Conservation (phyloP, 2,888 invertebrate genomes). For the Plebejus anna region DNA sequence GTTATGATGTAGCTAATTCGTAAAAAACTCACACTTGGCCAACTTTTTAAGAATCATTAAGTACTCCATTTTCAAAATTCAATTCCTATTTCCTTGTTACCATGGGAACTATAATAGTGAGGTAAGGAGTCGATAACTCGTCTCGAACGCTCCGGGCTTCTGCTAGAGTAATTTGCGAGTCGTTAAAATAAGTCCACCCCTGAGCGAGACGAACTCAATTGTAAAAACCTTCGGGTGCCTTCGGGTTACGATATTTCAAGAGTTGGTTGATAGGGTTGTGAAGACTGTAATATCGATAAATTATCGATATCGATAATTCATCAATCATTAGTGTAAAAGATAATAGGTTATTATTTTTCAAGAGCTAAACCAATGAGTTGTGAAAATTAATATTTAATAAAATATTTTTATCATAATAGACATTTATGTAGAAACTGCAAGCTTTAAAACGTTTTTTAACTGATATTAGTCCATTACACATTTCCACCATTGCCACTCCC, state of each 20-base stretch:
- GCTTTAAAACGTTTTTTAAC: too few relatives aligned
- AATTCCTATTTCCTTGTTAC: background rate
- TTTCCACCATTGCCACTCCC: too few relatives aligned
- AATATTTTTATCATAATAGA: too few relatives aligned
- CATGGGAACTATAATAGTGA: background rate
- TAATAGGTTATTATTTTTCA: too few relatives aligned
- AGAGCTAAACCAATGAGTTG: too few relatives aligned
- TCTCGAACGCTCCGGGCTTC: background rate
- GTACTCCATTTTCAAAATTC: background rate
- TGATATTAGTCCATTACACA: too few relatives aligned
- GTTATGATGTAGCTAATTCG: too few relatives aligned
- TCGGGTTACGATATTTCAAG: slow-evolving; percentile 5
- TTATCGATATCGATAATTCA: background rate
- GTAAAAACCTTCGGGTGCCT: background rate
- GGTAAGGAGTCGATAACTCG: background rate
- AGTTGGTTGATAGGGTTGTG: background rate
- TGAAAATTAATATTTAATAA: too few relatives aligned
- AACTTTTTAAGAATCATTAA: background rate
- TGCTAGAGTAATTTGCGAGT: slow-evolving; percentile 9
- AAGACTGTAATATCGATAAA: background rate
- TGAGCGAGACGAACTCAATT: background rate
- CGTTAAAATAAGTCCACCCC: background rate
- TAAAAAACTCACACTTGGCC: background rate
- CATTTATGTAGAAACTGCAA: too few relatives aligned
- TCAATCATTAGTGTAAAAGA: too few relatives aligned